These are phyloP conservation scores for Hippocampus guttulatus DNA, from an alignment of 2,113 vertebrate genomes.

Conservation along the genomic window DNA sequence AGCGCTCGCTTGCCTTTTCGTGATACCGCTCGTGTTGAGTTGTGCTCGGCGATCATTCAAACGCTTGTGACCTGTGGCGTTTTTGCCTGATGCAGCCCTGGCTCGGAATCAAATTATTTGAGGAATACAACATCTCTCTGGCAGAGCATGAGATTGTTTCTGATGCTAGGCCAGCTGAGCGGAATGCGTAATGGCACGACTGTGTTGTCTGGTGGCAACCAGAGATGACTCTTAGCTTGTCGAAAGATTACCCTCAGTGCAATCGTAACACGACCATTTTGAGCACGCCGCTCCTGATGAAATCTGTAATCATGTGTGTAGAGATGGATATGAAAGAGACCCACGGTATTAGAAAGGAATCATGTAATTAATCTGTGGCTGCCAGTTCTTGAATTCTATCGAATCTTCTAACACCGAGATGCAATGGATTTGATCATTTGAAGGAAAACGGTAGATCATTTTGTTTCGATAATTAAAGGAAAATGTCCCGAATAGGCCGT, in stretches of 20 bases:
- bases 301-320: conserved; percentile 8
- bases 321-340: background rate
- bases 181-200: conserved; percentile 50
- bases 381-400: conserved; percentile 17
- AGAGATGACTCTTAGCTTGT: background rate
- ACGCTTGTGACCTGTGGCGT: conserved; percentile 49
- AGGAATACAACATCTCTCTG: conserved; percentile 43
- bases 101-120: conserved; percentile 56
- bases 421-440: background rate
- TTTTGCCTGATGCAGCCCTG: conserved; percentile 33
- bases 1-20: conserved; percentile 24
- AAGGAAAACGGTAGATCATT: background rate
- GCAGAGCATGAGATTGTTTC: conserved; percentile 65
- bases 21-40: conserved; percentile 4
- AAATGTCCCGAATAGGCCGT: too few species aligned
- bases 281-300: background rate
- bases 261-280: background rate
- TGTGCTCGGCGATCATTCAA: conserved; percentile 46
- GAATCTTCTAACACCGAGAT: background rate
- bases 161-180: conserved; percentile 37
- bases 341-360: conserved; percentile 18
- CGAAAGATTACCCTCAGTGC: conserved; percentile 9
- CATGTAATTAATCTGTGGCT: conserved; percentile 27
- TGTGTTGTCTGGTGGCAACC: conserved; percentile 38
- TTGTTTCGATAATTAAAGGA: too few species aligned